These are phyloP conservation scores for Alethe castanea DNA, from an alignment of 2,113 vertebrate genomes.

Conservation along the genomic window DNA sequence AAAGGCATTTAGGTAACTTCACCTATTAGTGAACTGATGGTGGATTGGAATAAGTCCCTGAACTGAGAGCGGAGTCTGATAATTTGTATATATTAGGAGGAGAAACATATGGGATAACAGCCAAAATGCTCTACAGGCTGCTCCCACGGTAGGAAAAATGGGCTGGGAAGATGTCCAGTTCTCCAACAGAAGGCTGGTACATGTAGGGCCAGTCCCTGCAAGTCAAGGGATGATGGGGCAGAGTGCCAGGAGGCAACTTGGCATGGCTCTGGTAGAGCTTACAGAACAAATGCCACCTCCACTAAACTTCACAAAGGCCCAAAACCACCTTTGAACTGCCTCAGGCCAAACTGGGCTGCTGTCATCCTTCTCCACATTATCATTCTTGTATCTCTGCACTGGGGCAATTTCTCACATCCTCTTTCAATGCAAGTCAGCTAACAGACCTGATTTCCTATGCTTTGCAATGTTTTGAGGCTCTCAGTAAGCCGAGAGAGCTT, in stretches of 20 bases:
- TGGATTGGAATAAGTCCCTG: not conserved
- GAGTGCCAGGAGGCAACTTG: not conserved
- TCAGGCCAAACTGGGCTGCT: not conserved
- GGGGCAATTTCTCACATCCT: not conserved
- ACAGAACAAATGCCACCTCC: not conserved
- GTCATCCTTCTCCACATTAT: not conserved
- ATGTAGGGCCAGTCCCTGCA: not conserved
- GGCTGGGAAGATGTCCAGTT: not conserved
- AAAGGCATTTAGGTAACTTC: not conserved
- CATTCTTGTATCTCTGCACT: not conserved
- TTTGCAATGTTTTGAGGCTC: not conserved
- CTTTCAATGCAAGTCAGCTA: not conserved
- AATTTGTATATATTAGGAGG: not conserved
- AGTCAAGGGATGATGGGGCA: fast-evolving
- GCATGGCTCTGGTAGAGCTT: not conserved
- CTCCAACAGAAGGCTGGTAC: not conserved
- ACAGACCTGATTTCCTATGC: not conserved
- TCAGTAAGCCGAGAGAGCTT: not conserved
- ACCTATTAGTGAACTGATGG: not conserved
- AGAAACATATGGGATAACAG: fast-evolving
- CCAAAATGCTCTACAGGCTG: not conserved
- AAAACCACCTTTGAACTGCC: not conserved
- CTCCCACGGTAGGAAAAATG: not conserved
- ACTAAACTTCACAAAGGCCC: not conserved
- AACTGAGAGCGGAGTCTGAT: not conserved